These are phyloP conservation scores for Gymnogyps californianus DNA, from an alignment of 2,113 vertebrate species.

Conservation along the genomic window DNA sequence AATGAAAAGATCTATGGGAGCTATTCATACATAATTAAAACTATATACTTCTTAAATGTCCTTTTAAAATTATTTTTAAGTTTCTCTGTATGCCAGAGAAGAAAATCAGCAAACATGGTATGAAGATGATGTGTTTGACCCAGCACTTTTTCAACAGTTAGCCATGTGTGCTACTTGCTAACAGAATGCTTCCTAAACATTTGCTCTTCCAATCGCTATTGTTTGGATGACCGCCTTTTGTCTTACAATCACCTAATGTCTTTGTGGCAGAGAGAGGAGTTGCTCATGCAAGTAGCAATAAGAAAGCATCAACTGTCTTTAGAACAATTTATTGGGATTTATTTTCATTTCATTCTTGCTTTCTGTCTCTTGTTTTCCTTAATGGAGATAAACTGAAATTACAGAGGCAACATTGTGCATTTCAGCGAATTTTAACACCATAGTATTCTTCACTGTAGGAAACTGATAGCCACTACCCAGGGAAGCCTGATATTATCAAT, in stretches of 20 bases:
- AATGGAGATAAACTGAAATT: conserved; percentile 15
- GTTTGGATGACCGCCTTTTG: background rate
- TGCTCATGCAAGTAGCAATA: background rate
- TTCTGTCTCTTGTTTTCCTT: conserved; percentile 11
- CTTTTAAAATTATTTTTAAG: background rate
- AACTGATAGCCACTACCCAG: conserved; percentile 10
- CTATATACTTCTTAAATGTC: background rate
- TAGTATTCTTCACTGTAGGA: background rate
- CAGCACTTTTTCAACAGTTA: background rate
- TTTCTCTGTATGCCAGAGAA: background rate
- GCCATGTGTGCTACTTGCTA: background rate
- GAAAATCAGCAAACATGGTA: background rate
- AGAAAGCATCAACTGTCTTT: background rate
- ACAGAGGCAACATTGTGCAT: background rate
- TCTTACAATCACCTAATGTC: background rate
- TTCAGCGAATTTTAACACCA: background rate
- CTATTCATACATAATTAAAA: background rate
- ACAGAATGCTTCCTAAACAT: background rate
- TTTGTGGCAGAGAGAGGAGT: background rate
- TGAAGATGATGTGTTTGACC: background rate
- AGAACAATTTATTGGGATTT: background rate
- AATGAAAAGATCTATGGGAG: background rate
- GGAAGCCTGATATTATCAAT: conserved; percentile 33
- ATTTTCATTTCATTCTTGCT: conserved; percentile 10
- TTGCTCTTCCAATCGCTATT: background rate